phyloP scores from a whole-genome alignment of 2,113 vertebrate species.

The Bucco capensis region DNA sequence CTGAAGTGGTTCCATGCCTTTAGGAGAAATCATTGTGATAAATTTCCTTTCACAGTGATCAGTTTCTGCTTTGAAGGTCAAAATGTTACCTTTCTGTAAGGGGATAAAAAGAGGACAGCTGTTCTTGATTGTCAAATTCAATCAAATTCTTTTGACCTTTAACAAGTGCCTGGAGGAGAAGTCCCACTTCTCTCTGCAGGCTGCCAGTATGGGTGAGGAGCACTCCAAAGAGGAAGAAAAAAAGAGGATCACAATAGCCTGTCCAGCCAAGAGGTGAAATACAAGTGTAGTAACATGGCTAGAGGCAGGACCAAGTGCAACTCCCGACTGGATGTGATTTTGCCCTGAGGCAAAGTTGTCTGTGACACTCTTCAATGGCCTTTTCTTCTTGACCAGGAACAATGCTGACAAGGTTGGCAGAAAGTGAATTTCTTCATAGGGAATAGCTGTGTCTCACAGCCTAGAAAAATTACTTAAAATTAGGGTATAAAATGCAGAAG shows the following conservation, averaged over 20 bases:
- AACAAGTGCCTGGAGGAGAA: background rate
- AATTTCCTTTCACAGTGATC: background rate
- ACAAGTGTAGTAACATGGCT: background rate
- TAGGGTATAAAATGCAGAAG: background rate
- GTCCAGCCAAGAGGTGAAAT: background rate
- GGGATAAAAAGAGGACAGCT: background rate
- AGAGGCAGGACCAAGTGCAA: background rate
- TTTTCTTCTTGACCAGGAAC: background rate
- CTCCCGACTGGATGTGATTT: background rate
- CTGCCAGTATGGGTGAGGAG: background rate
- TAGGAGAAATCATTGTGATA: background rate
- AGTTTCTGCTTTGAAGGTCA: background rate
- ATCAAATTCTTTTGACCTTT: background rate
- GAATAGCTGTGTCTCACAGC: background rate
- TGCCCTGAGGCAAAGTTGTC: background rate
- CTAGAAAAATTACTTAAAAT: background rate
- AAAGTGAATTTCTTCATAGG: background rate
- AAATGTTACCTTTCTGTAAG: background rate
- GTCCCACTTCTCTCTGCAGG: background rate
- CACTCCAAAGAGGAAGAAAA: background rate
- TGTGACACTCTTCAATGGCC: background rate
- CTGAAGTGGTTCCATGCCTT: background rate
- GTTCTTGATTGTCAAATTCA: background rate
- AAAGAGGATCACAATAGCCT: background rate
- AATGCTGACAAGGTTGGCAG: background rate